Base-by-base conservation (phyloP, 2,888 invertebrate genomes). In the Andrena fulva region DNA sequence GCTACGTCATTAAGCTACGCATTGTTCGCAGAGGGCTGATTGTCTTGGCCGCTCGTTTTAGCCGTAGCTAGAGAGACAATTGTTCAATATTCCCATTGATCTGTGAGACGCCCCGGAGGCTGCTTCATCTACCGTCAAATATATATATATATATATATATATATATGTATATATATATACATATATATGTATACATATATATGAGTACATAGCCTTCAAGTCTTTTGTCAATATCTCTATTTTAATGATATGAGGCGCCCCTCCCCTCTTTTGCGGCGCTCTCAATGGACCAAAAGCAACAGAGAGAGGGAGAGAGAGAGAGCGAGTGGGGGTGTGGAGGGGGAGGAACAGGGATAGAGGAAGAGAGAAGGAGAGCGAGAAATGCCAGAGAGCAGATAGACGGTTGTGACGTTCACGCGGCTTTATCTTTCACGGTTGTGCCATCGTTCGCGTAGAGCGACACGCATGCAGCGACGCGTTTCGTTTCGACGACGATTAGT, bases 1-100 rank as follows among this genome's bases (percentile, higher is more conserved):
- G 91, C 91, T 89, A 91, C 93, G 93, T 93, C 93, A 93, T 93
- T 93, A 93, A 93, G 93, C 93, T 91, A 92, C 91, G 93, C 91
- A 93, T 93, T 93, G 93, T 93, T 93, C 92, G 90, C 84, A 84
- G 91, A 90, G 91, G 89, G 93, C 92, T 93, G 93, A 94, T 94
- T 93, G 93, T 93, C 93, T 94, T 93, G 92, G 92, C 90, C 92
- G 91, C 93, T 92, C 93, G 91, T 93, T 93, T 92, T 91, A 91
- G 82, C 90, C 92, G 92, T 93, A 91, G 91, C 93, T 91, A 91
- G 92, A 90, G 89, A 93, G 93, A 94, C 93, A 94, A 94, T 93
- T 93, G 93, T 94, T 94, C 93, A 93, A 94, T 94, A 94, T 94
- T 93, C 91, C 92, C 93, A 93, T 93, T 94, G 93, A 94, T 94